phyloP scores from a whole-genome alignment of 2,797 vertebrate species.

The Miopithecus talapoin region DNA sequence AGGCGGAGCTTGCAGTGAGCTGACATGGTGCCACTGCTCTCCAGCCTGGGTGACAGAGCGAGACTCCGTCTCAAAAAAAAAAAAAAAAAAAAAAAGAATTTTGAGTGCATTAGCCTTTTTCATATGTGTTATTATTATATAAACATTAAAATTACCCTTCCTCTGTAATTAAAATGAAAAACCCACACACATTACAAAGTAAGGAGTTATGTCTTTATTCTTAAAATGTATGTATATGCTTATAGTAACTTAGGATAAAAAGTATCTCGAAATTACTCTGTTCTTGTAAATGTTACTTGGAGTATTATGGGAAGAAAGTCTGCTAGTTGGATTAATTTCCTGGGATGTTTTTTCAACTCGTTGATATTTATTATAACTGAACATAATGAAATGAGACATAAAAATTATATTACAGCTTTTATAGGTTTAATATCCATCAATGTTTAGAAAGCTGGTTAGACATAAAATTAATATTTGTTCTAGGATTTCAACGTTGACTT shows the following conservation, averaged over 20 bases:
- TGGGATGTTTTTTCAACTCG: background rate
- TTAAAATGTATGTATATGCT: background rate
- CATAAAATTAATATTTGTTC: constrained; percentile 28
- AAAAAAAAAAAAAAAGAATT: background rate
- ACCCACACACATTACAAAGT: background rate
- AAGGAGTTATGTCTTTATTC: background rate
- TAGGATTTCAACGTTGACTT: background rate
- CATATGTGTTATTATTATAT: background rate
- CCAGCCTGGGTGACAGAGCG: too few relatives aligned
- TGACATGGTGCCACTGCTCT: too few relatives aligned
- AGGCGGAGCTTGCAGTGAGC: too few relatives aligned
- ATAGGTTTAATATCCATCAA: background rate
- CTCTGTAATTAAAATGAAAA: constrained; percentile 22
- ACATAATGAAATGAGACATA: background rate
- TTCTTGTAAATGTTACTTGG: background rate
- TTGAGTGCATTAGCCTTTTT: background rate
- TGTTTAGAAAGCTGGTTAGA: background rate
- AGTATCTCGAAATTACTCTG: background rate
- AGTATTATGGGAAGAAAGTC: background rate
- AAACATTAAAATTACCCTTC: background rate
- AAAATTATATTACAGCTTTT: constrained; percentile 28
- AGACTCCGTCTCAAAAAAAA: too few relatives aligned
- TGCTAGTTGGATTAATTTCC: background rate
- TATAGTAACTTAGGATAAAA: background rate
- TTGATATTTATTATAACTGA: background rate